A percentile compares a stretch with the other conserved stretches of the same genome.
These are phyloP conservation scores for Sipha maydis DNA, from an alignment of 2,888 invertebrate genomes.

Conservation along the genomic window DNA sequence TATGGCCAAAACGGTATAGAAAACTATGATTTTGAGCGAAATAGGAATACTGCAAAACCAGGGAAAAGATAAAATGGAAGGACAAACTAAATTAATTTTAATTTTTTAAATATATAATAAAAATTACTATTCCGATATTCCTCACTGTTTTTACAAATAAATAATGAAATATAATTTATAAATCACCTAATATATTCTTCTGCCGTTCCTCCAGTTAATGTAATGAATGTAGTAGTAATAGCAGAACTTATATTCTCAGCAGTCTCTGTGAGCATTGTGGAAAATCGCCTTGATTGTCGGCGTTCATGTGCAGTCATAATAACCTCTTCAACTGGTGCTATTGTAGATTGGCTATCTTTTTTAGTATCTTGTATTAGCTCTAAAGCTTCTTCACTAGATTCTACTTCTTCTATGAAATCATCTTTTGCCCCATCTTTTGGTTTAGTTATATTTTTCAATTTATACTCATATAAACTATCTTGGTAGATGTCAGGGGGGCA, in stretches of 20 bases:
- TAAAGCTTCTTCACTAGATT: conserved; percentile 55
- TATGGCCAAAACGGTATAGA: too few species aligned
- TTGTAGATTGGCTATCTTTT: conserved; percentile 20
- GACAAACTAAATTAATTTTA: too few species aligned
- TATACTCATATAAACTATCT: conserved; percentile 56
- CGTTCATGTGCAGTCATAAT: conserved; percentile 27
- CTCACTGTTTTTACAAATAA: neutral
- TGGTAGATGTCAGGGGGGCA: conserved; percentile 66
- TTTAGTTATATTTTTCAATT: conserved; percentile 52
- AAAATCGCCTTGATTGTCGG: conserved; percentile 66
- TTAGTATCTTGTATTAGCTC: conserved; percentile 28
- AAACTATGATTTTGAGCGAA: too few species aligned
- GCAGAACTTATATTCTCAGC: conserved; percentile 72
- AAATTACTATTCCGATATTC: too few species aligned
- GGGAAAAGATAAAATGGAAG: too few species aligned
- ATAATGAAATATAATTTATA: neutral
- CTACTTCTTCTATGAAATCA: conserved; percentile 29
- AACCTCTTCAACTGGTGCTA: conserved; percentile 13
- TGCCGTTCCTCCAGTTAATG: conserved; percentile 69
- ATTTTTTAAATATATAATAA: too few species aligned
- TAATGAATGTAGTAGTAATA: conserved; percentile 72
- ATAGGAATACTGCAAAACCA: too few species aligned
- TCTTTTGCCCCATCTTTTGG: conserved; percentile 20
- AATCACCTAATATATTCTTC: conserved; percentile 64
- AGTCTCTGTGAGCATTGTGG: conserved; percentile 69